phyloP scores from a whole-genome alignment of 2,888 invertebrate genomes.

The Carabus problematicus region DNA sequence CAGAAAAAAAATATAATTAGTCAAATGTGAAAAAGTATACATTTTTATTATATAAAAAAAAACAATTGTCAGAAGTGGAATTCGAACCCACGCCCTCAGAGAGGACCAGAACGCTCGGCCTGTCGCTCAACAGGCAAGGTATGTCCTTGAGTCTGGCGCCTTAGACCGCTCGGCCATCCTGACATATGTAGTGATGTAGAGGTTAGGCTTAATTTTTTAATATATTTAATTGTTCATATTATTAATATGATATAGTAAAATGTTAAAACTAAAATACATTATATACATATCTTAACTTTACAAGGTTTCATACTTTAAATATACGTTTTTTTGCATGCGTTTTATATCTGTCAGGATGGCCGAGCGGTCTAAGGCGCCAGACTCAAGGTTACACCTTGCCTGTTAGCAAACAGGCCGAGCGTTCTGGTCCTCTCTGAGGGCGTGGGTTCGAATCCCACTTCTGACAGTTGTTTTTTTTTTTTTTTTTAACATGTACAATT shows the following conservation, averaged over 20 bases:
- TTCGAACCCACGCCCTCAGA: slow-evolving; percentile 70
- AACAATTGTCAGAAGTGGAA: slow-evolving; percentile 65
- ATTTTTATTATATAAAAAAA: too few relatives aligned
- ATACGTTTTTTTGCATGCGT: too few relatives aligned
- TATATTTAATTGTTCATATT: too few relatives aligned
- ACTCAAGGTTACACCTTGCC: slow-evolving; percentile 65
- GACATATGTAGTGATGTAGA: too few relatives aligned
- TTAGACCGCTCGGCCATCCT: slow-evolving; percentile 92
- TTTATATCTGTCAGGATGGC: slow-evolving; percentile 76
- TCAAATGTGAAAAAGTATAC: too few relatives aligned
- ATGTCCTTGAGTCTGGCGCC: slow-evolving; percentile 73
- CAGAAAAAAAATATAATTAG: too few relatives aligned
- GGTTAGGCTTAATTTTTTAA: too few relatives aligned
- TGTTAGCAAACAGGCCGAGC: slow-evolving; percentile 48
- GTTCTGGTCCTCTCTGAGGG: slow-evolving; percentile 65
- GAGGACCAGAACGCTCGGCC: slow-evolving; percentile 61
- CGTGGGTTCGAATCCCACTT: slow-evolving; percentile 71
- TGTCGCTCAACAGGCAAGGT: too few relatives aligned
- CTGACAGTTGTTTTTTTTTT: slow-evolving; percentile 57
- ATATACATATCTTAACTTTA: too few relatives aligned
- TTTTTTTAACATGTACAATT: background rate
- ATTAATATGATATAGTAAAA: too few relatives aligned
- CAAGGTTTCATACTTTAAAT: too few relatives aligned
- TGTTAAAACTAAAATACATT: too few relatives aligned
- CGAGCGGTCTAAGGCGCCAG: slow-evolving; percentile 90